Base-by-base conservation (phyloP, 1,140 invertebrate genomes). In the Apis laboriosa region DNA sequence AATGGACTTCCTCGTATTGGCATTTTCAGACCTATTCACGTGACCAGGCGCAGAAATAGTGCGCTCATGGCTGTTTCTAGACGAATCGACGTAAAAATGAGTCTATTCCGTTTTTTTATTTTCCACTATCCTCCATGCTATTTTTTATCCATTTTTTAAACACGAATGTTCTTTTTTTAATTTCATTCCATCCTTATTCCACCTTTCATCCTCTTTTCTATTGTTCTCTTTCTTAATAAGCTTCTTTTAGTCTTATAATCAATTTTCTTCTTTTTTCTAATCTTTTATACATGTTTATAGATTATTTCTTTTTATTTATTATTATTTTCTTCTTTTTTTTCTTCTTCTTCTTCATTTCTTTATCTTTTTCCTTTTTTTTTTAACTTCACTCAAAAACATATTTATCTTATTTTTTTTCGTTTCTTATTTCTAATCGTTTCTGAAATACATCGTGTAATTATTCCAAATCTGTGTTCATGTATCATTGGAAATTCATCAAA, bases 1-100 rank as follows among this genome's bases (percentile, higher is more conserved):
- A 84, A 86, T 87, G 71, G 72, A 67, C 74, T 86, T 87, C 76
- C 86, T 87, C 85, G 83, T 87, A 86, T 87, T 87, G 86, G 72
- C 86, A 86, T 87, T 84, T 87, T 68, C 77, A 79, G 66, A 80
- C 77, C 5, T 80, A 83, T 86, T 86, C 76, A 70, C 74, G 74
- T 53, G 71, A 76, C 61, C 43, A 76, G 68, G 51, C 66, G 64
- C 51, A 80, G 70, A 28, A 70, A 71, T 77, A 86, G 80, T 64
- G 55, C 60, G 71, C 70, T 77, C 61, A 75, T 53, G 74, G 61
- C 72, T 83, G 82, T 74, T 79, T 63, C 55, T 58, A 78, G 68
- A 76, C 85, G 64, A 74, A 43, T 63, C 84, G 61, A 87, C 66
- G 66, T 66, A 72, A 79, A 86, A 86, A 83, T 83, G 28, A 83